A percentile compares a stretch with the other conserved stretches of the same genome.
phyloP scores from a whole-genome alignment of 2,113 vertebrate genomes.

The Sphyrna mokarran region DNA sequence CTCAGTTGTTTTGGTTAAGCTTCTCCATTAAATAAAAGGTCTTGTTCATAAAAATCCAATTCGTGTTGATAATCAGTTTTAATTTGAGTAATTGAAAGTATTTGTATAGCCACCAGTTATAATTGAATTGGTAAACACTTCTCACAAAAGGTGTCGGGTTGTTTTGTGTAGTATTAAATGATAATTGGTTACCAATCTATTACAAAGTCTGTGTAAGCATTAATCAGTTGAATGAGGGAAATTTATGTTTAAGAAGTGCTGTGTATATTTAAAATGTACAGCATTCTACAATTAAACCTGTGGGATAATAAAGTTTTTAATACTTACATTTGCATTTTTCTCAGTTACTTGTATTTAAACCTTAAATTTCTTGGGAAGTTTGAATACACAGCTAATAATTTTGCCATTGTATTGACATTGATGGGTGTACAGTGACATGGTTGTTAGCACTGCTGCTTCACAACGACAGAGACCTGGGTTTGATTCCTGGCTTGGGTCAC shows the following conservation, averaged over 20 bases:
- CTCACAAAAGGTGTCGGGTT: constrained; percentile 1
- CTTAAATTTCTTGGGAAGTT: background rate
- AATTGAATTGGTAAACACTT: constrained; percentile 11
- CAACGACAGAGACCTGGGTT: no score
- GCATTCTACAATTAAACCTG: constrained; percentile 31
- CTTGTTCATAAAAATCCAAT: constrained; percentile 4
- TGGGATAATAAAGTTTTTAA: constrained; percentile 31
- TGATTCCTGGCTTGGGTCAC: no score
- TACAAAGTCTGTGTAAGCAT: background rate
- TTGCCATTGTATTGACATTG: background rate
- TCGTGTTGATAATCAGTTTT: background rate
- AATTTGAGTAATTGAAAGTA: background rate
- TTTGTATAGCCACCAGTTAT: background rate
- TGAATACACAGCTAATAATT: background rate
- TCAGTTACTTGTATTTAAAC: background rate
- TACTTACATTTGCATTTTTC: background rate
- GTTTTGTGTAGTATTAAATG: constrained; percentile 25
- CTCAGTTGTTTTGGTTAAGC: constrained; percentile 4
- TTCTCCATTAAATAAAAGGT: background rate
- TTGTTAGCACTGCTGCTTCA: no score
- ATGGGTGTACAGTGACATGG: no score
- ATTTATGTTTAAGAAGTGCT: constrained; percentile 24
- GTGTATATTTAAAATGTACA: constrained; percentile 29
- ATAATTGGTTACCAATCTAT: constrained; percentile 26
- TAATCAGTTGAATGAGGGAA: constrained; percentile 27